Conservation (phyloP, 1,140 invertebrate genomes). For the Papilio helenus region DNA sequence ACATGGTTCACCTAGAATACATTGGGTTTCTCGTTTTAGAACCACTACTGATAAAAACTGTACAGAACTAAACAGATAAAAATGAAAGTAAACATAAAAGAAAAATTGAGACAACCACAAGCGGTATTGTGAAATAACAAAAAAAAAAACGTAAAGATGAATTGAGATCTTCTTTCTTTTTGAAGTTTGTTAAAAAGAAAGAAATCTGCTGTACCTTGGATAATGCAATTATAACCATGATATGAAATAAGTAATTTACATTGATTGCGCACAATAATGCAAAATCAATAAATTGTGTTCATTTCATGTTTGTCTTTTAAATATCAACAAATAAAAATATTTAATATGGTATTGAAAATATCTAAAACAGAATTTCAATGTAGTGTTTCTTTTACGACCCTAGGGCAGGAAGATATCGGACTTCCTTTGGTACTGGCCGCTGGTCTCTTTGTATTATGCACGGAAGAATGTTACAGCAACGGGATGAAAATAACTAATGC, state of each 20-base stretch:
- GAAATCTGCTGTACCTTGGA: too few relatives aligned
- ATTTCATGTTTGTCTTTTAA: neutral
- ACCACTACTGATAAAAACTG: neutral
- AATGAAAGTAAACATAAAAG: neutral
- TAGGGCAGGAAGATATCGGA: neutral
- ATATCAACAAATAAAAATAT: neutral
- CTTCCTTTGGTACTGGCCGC: too few relatives aligned
- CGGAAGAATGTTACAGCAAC: neutral
- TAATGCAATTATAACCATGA: too few relatives aligned
- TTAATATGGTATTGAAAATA: neutral
- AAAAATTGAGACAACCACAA: neutral
- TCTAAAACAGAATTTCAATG: neutral
- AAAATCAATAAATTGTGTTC: neutral
- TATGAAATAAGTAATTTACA: neutral
- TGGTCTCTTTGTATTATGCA: too few relatives aligned
- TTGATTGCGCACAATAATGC: neutral
- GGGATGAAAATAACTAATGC: neutral
- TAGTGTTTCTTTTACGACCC: neutral
- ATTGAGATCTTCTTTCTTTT: too few relatives aligned
- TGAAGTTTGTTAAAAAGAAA: too few relatives aligned
- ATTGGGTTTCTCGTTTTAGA: slow-evolving; percentile 3
- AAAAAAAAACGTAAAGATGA: too few relatives aligned
- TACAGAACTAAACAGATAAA: neutral
- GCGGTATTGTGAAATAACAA: too few relatives aligned
- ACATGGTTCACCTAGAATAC: slow-evolving; percentile 87